Evolutionary conservation across 2,113 vertebrate species (phyloP), one percentile per base, ranked within the genome.

Genomic region (Mastomys coucha): DNA sequence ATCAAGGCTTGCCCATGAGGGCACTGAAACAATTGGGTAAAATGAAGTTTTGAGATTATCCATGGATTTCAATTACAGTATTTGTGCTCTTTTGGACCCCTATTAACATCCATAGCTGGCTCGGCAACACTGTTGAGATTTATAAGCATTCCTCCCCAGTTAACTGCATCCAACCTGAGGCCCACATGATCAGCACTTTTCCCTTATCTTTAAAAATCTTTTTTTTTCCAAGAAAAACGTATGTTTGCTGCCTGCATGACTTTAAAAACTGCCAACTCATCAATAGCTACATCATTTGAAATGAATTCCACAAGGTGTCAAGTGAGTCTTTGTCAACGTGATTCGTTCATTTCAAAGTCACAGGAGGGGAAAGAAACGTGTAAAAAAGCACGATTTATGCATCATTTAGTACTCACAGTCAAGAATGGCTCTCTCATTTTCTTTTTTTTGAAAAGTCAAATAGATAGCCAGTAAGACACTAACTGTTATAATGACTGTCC

Each of bases 221-320:
- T 73, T 2, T 94, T 78, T 96, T 73, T 45, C 45, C 89, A 49
- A 82, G 56, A 89, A 96, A 94, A 94, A 96, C 2, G 9, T 92
- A 36, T 88, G 72, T 45, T 97, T 96, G 96, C 96, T 97, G 70
- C 81, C 92, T 95, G 36, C 77, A 67, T 69, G 89, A 93, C 93
- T 98, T 97, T 89, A 96, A 97, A 97, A 98, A 20, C 94, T 97
- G 92, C 81, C 87, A 96, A 31, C 96, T 98, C 96, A 98, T 97
- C 97, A 96, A 69, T 93, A 97, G 65, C 73, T 91, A 81, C 53
- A 85, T 81, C 82, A 94, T 91, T 96, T 96, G 88, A 96, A 77
- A 78, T 67, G 53, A 96, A 96, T 97, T 97, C 89, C 81, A 86
- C n/a, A 65, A 94, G 65, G 84, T 96, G 92, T 97, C 97, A 97